phyloP scores from a whole-genome alignment of 2,797 vertebrate genomes.

The Naso thynnoides region DNA sequence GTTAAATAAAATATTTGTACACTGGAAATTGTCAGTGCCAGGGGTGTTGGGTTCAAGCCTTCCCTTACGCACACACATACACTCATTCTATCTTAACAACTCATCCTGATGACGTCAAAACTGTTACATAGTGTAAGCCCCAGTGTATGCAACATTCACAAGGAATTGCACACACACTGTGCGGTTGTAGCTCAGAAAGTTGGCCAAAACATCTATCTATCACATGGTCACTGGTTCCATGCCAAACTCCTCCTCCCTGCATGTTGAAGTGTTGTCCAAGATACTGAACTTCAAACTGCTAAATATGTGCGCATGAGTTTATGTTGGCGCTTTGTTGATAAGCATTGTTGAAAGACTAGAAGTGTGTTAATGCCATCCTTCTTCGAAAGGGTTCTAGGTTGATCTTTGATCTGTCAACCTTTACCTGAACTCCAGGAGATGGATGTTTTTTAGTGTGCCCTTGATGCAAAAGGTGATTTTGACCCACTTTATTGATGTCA shows the following conservation, averaged over 20 bases:
- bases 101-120: slow-evolving; percentile 44
- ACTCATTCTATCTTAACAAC: slow-evolving; percentile 39
- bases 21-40: slow-evolving; percentile 18
- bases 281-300: too few relatives aligned
- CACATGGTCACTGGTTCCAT: too few relatives aligned
- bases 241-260: too few relatives aligned
- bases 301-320: too few relatives aligned
- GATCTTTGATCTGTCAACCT: background rate
- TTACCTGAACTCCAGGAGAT: background rate
- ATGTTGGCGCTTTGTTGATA: too few relatives aligned
- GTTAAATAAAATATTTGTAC: background rate
- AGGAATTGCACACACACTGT: background rate
- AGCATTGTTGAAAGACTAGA: too few relatives aligned
- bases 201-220: too few relatives aligned
- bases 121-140: slow-evolving; percentile 15
- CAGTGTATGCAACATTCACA: slow-evolving; percentile 16
- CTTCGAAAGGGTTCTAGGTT: background rate
- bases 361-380: too few relatives aligned
- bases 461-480: too few relatives aligned
- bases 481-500: background rate
- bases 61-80: slow-evolving; percentile 29
- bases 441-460: background rate
- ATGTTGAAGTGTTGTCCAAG: too few relatives aligned
- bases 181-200: too few relatives aligned
- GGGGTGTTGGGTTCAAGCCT: slow-evolving; percentile 31